These are phyloP conservation scores for Epirrhoe alternata DNA, from an alignment of 2,888 invertebrate genomes.

Conservation along the genomic window DNA sequence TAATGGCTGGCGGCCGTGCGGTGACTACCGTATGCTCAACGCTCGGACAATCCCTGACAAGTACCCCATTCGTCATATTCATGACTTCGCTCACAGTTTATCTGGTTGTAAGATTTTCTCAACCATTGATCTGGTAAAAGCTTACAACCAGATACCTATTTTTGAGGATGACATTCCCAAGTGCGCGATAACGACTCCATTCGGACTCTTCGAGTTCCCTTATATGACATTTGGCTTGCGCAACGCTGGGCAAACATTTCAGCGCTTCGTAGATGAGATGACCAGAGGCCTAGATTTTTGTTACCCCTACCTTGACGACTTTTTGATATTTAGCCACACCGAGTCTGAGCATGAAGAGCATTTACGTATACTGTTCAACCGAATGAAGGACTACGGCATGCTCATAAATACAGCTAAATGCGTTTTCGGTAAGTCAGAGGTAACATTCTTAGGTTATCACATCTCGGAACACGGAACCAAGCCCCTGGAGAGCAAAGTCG, in stretches of 20 bases:
- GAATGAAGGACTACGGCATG: constrained; percentile 20
- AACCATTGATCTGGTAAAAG: constrained; percentile 43
- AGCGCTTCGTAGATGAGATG: constrained; percentile 12
- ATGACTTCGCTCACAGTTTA: constrained; percentile 23
- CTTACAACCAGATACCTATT: constrained; percentile 64
- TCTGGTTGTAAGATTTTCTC: constrained; percentile 30
- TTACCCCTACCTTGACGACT: constrained; percentile 18
- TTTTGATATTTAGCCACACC: background rate
- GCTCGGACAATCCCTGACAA: constrained; percentile 50
- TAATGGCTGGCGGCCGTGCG: constrained; percentile 56
- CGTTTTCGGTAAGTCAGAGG: constrained; percentile 12
- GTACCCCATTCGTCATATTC: constrained; percentile 49
- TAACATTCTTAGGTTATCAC: constrained; percentile 35
- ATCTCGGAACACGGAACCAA: constrained; percentile 28
- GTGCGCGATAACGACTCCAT: constrained; percentile 54
- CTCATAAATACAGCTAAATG: constrained; percentile 23
- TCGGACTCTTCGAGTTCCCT: constrained; percentile 53
- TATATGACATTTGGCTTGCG: constrained; percentile 54
- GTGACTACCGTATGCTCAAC: constrained; percentile 58
- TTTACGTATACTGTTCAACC: background rate
- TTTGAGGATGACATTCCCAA: constrained; percentile 53
- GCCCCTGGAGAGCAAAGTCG: constrained; percentile 9
- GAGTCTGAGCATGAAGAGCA: constrained; percentile 3
- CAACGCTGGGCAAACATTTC: constrained; percentile 40
- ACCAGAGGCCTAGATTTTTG: constrained; percentile 24